Conservation (phyloP, 23 tunicate genomes). For the Phallusia fumigata region DNA sequence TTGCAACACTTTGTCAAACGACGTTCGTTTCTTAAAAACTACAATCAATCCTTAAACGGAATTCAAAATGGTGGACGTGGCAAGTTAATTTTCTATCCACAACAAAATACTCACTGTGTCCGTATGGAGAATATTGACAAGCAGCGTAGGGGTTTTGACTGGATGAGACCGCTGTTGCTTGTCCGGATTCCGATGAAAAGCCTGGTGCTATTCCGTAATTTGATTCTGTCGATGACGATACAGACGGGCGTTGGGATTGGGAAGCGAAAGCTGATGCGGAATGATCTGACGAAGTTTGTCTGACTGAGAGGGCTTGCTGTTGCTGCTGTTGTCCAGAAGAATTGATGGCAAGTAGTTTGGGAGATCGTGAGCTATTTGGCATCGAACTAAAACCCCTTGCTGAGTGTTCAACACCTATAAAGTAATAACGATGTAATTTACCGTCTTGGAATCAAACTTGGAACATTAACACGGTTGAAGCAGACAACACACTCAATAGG, state of each 20-base stretch:
- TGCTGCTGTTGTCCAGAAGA: constrained; percentile 1
- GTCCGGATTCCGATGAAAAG: constrained; percentile 21
- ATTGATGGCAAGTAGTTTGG: neutral
- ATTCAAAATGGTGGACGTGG: neutral
- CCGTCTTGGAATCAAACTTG: no score
- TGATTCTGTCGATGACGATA: neutral
- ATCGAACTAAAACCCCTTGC: neutral
- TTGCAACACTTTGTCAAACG: no score
- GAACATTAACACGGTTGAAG: no score
- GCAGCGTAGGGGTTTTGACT: constrained; percentile 59
- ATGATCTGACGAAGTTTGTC: neutral
- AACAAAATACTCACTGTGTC: constrained; percentile 36
- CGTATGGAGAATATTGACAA: constrained; percentile 80
- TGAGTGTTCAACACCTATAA: neutral
- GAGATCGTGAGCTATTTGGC: neutral
- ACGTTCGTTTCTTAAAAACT: no score
- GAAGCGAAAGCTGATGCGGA: neutral
- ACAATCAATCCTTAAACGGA: no score
- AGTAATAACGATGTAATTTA: no score
- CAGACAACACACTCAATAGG: no score
- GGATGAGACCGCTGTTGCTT: constrained; percentile 32
- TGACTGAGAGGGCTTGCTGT: neutral
- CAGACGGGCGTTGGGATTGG: neutral
- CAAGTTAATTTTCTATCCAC: no score
- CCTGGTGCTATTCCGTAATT: constrained; percentile 12